Evolutionary conservation across 2,113 vertebrate species (phyloP).

Genomic region (Myotis davidii): DNA sequence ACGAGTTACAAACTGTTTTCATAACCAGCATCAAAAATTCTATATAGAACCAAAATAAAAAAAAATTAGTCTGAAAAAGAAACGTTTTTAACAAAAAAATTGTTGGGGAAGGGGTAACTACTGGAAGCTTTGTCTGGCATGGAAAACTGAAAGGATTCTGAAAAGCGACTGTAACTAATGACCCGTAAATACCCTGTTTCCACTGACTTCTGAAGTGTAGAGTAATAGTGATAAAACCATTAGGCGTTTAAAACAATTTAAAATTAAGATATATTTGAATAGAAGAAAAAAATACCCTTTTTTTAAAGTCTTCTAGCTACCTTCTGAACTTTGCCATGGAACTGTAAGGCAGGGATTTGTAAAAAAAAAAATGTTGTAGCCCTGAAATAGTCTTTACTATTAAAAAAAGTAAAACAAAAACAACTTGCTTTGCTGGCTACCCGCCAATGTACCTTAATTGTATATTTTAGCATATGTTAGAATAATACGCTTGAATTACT

Average conservation of each 20-base stretch:
- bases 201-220: background rate
- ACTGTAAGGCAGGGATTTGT: background rate
- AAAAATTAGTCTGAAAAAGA: too few relatives aligned
- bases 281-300: background rate
- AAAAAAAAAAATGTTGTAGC: background rate
- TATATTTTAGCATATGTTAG: background rate
- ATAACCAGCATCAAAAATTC: too few relatives aligned
- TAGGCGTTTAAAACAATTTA: background rate
- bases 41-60: too few relatives aligned
- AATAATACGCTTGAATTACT: background rate
- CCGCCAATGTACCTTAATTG: background rate
- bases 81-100: too few relatives aligned
- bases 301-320: background rate
- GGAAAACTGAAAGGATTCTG: background rate
- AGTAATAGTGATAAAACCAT: background rate
- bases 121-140: background rate
- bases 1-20: too few relatives aligned
- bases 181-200: background rate
- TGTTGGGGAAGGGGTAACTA: too few relatives aligned
- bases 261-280: background rate
- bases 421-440: background rate
- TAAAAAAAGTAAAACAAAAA: background rate
- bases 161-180: background rate
- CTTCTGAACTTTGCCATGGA: background rate
- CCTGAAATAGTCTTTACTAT: background rate